phyloP scores from a whole-genome alignment of 2,888 invertebrate genomes.

The Agonopterix subpropinquella region DNA sequence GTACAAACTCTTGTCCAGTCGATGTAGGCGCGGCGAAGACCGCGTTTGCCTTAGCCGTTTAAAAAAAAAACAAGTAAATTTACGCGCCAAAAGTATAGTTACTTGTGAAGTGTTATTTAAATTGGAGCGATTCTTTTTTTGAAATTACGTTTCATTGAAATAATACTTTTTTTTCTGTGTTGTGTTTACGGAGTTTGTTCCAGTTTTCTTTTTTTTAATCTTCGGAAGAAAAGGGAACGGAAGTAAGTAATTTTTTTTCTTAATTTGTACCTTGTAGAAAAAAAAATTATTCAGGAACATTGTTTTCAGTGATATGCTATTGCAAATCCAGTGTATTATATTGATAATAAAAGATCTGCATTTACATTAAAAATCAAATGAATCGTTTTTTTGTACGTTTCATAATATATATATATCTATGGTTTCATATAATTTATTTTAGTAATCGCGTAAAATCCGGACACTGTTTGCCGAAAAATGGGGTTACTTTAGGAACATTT shows the following conservation, averaged over 20 bases:
- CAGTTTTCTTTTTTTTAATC: conserved; percentile 24
- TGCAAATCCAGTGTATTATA: too few relatives aligned
- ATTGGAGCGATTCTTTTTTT: conserved; percentile 17
- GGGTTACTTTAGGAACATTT: too few relatives aligned
- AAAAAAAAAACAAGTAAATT: conserved; percentile 40
- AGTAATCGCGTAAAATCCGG: too few relatives aligned
- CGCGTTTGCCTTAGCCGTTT: conserved; percentile 35
- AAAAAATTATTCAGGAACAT: too few relatives aligned
- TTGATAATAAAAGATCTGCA: too few relatives aligned
- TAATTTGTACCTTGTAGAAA: too few relatives aligned
- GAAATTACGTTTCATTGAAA: not conserved
- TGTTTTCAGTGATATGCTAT: too few relatives aligned
- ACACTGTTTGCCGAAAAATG: too few relatives aligned
- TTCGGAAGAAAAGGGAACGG: conserved; percentile 25
- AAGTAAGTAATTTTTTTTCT: conserved; percentile 19
- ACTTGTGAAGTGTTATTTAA: conserved; percentile 38
- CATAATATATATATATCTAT: too few relatives aligned
- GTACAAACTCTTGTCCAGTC: conserved; percentile 25
- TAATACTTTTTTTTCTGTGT: conserved; percentile 17
- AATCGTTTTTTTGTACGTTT: too few relatives aligned
- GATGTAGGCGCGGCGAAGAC: conserved; percentile 35
- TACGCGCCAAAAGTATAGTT: conserved; percentile 38
- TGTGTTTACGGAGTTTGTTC: conserved; percentile 33
- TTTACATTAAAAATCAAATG: too few relatives aligned
- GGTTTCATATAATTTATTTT: too few relatives aligned